Conservation (phyloP, 2,888 invertebrate genomes). For the Drosophila diplacantha region DNA sequence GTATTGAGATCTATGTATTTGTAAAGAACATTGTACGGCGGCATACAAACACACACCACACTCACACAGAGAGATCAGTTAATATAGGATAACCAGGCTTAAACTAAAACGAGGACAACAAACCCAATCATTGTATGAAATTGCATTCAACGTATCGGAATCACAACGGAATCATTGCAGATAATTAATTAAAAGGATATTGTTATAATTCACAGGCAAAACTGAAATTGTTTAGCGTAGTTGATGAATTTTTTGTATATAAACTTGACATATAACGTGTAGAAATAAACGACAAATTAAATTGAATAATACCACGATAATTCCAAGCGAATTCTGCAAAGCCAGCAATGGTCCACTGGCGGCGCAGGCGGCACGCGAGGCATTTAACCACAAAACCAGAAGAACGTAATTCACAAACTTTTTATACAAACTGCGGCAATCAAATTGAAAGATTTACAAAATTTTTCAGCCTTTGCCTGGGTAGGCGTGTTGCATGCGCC, state of each 20-base stretch:
- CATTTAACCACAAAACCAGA: slow-evolving; percentile 26
- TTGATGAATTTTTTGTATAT: slow-evolving; percentile 73
- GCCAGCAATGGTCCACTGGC: slow-evolving; percentile 14
- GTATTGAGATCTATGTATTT: slow-evolving; percentile 65
- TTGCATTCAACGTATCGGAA: slow-evolving; percentile 65
- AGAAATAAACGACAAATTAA: slow-evolving; percentile 64
- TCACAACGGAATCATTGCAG: slow-evolving; percentile 49
- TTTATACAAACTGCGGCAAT: slow-evolving; percentile 59
- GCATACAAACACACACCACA: slow-evolving; percentile 41
- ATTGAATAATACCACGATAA: slow-evolving; percentile 51
- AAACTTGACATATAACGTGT: slow-evolving; percentile 68
- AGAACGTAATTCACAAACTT: slow-evolving; percentile 43
- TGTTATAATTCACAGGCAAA: slow-evolving; percentile 61
- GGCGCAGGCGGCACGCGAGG: slow-evolving; percentile 25
- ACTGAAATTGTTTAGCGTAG: slow-evolving; percentile 74
- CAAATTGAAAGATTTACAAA: slow-evolving; percentile 69
- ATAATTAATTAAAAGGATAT: slow-evolving; percentile 50
- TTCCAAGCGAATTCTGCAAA: slow-evolving; percentile 31
- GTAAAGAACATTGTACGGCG: slow-evolving; percentile 63
- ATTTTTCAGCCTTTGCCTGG: slow-evolving; percentile 56
- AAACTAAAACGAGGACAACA: slow-evolving; percentile 26
- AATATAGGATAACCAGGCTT: slow-evolving; percentile 41
- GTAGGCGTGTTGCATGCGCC: slow-evolving; percentile 45
- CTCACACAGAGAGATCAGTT: slow-evolving; percentile 23
- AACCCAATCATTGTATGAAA: slow-evolving; percentile 68